Evolutionary conservation across 2,888 invertebrate genomes (phyloP).

Genomic region (Eustalomyia histrio): DNA sequence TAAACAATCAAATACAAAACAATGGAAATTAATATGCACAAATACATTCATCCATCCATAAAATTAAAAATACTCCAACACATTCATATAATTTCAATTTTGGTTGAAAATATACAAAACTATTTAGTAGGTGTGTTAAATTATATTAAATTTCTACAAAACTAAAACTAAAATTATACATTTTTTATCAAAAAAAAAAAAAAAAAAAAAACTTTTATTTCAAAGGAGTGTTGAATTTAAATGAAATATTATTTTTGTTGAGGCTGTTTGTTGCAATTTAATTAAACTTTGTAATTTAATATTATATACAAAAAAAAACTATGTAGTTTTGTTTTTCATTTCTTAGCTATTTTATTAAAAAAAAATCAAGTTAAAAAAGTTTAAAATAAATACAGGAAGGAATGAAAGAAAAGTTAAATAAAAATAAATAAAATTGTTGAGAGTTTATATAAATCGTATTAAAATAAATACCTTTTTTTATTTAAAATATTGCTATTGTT

Average conservation of each 20-base stretch:
- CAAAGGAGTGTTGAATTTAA: constrained; percentile 4
- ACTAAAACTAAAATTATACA: background rate
- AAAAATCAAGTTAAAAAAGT: constrained; percentile 22
- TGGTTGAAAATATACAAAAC: background rate
- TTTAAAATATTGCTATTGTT: too few species aligned
- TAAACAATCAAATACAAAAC: constrained; percentile 24
- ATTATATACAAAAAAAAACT: background rate
- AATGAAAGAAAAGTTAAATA: background rate
- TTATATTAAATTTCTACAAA: background rate
- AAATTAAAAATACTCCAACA: background rate
- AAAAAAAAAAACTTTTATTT: background rate
- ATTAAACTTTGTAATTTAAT: constrained; percentile 18
- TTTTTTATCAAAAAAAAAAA: background rate
- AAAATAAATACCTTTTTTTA: constrained; percentile 43
- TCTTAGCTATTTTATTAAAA: constrained; percentile 1
- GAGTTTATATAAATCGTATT: constrained; percentile 47
- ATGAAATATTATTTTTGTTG: constrained; percentile 6
- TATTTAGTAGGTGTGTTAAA: constrained; percentile 19
- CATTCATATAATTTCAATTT: background rate
- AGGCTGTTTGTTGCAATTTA: constrained; percentile 20
- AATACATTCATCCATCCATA: background rate
- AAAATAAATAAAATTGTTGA: constrained; percentile 33
- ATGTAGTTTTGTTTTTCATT: background rate
- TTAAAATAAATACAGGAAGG: constrained; percentile 3
- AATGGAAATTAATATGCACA: constrained; percentile 17